Evolutionary conservation across 2,797 vertebrate species (phyloP), one percentile per base, ranked within the genome.

Genomic region (Danio kyathit): DNA sequence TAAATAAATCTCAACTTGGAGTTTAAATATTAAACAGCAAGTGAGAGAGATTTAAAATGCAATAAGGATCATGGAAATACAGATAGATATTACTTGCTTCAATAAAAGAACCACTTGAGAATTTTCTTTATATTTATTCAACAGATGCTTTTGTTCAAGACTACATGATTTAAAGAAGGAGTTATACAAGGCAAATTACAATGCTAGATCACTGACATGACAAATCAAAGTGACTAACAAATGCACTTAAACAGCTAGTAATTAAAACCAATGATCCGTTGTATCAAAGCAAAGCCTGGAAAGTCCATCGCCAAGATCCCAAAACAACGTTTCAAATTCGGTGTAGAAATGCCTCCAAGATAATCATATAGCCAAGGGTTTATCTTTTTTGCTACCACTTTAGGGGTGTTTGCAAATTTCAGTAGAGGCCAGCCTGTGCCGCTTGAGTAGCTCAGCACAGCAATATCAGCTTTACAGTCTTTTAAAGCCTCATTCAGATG

Each of bases 271-370:
- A 87, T 85, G 12, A 91, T 44, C 7, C 82, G 87, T 69, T 89
- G 86, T 71, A 93, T 88, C 74, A 93, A 90, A 57, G 89, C 87
- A 17, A 90, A 1, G n/a, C 87, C 86, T 6, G 91, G 91, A 79
- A 88, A 91, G 80, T 92, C 90, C 89, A 88, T 91, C 67, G 90
- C 89, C 51, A 90, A 80, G 57, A 91, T 52, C 6, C 89, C 90
- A 38, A 91, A 87, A 82, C 89, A 88, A 0, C 83, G 70, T 48
- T 69, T 80, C 69, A 81, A 84, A 2, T 86, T 76, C 3, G 86
- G 82, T 0, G 83, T 79, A 64, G 48, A 77, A 41, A 87, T 85
- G 51, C 80, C 77, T 9, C 69, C 74, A 13, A 92, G 67, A 80
- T 88, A 87, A 13, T 87, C 60, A 52, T 91, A 81, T 14, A 93